Conservation (phyloP, 2,797 vertebrate species). For the Dryobates pubescens region DNA sequence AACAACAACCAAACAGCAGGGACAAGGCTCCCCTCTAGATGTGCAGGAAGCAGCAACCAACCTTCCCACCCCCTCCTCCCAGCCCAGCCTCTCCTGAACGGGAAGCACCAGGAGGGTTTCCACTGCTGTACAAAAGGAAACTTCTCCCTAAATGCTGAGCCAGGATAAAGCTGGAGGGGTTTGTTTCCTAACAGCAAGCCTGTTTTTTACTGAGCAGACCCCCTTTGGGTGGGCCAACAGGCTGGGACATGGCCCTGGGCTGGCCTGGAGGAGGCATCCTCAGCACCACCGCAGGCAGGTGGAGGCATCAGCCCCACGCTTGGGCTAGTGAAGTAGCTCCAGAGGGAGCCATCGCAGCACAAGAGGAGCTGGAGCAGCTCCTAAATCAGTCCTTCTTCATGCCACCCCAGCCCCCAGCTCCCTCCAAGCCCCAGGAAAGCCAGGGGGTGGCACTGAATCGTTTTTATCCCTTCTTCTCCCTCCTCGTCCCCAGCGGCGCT, state of each 20-base stretch:
- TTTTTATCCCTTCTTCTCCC: conserved; percentile 1
- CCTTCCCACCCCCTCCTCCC: neutral
- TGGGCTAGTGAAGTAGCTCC: neutral
- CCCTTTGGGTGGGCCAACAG: accelerated
- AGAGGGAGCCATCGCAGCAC: neutral
- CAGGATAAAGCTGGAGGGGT: neutral
- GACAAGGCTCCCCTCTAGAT: neutral
- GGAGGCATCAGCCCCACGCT: neutral
- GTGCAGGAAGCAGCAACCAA: neutral
- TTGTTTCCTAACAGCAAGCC: no score
- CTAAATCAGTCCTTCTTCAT: conserved; percentile 14
- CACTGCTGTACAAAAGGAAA: neutral
- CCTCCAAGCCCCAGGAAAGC: neutral
- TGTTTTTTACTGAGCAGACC: no score
- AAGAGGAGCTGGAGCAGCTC: neutral
- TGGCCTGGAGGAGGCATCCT: neutral
- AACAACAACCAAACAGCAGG: neutral
- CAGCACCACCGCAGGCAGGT: accelerated
- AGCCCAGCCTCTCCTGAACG: neutral
- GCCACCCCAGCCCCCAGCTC: neutral
- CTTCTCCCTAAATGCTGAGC: neutral
- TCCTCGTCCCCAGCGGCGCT: neutral
- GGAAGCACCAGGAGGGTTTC: neutral
- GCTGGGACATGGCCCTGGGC: accelerated
- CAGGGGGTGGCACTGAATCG: neutral